Percentiles rank a stretch among this genome's conserved stretches.
phyloP scores from a whole-genome alignment of 1,140 invertebrate genomes.

The Macrotrachela quadricornifera region DNA sequence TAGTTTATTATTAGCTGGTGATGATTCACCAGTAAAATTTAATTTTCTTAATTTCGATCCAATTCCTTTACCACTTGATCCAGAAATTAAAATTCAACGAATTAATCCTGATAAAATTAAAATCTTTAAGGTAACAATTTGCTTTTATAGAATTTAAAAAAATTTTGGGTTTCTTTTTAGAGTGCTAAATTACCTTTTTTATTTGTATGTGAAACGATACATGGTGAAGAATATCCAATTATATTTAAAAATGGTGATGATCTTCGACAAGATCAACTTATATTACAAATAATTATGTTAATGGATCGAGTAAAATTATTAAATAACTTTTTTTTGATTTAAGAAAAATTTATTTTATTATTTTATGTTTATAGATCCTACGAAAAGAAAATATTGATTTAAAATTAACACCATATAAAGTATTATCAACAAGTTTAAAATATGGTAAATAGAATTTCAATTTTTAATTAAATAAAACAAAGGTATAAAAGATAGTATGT shows the following conservation, averaged over 20 bases:
- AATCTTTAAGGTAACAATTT: slow-evolving; percentile 45
- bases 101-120: slow-evolving; percentile 62
- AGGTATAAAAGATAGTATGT: too few species aligned
- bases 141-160: too few species aligned
- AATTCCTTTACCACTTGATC: slow-evolving; percentile 58
- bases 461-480: too few species aligned
- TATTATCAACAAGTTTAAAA: slow-evolving; percentile 73
- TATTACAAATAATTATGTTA: slow-evolving; percentile 78
- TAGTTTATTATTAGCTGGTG: too few species aligned
- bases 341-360: too few species aligned
- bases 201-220: too few species aligned
- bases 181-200: too few species aligned
- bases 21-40: slow-evolving; percentile 37
- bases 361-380: not conserved
- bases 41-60: slow-evolving; percentile 70
- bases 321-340: too few species aligned
- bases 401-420: slow-evolving; percentile 77
- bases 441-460: not conserved
- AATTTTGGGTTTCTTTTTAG: too few species aligned
- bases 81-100: slow-evolving; percentile 63
- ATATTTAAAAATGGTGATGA: slow-evolving; percentile 99
- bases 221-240: slow-evolving; percentile 57
- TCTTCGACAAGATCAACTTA: slow-evolving; percentile 85
- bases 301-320: slow-evolving; percentile 51
- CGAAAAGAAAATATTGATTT: slow-evolving; percentile 71